phyloP scores from a whole-genome alignment of 1,140 invertebrate species.

The Maniola jurtina region DNA sequence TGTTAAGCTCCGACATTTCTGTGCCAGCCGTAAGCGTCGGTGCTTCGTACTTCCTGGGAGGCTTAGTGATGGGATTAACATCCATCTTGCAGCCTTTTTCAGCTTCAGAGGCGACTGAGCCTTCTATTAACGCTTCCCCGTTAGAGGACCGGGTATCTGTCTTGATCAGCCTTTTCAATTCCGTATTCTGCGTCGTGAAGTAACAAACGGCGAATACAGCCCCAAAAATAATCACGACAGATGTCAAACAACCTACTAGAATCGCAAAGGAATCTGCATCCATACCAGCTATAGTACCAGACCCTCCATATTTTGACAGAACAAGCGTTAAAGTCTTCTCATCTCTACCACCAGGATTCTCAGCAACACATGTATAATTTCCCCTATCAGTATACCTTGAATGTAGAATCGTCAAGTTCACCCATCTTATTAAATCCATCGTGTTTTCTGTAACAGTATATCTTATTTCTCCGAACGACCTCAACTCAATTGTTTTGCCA shows the following conservation, averaged over 20 bases:
- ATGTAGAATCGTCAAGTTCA: conserved; percentile 88
- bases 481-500: conserved; percentile 78
- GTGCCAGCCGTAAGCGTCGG: conserved; percentile 83
- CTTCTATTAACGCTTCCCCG: conserved; percentile 80
- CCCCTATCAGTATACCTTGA: conserved; percentile 88
- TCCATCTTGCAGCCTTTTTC: conserved; percentile 88
- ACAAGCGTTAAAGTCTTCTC: conserved; percentile 85
- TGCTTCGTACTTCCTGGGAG: conserved; percentile 83
- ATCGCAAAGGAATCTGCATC: conserved; percentile 74
- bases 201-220: conserved; percentile 82
- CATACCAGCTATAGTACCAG: conserved; percentile 66
- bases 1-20: conserved; percentile 89
- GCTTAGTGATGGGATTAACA: conserved; percentile 89
- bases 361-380: conserved; percentile 91
- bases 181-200: conserved; percentile 82
- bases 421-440: conserved; percentile 81
- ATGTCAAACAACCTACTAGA: conserved; percentile 75
- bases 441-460: conserved; percentile 76
- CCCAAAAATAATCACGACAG: conserved; percentile 80
- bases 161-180: conserved; percentile 79
- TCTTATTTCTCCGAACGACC: conserved; percentile 77
- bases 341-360: conserved; percentile 90
- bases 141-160: conserved; percentile 81
- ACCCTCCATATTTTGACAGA: conserved; percentile 76
- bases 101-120: conserved; percentile 81